Conservation (phyloP, 2,797 vertebrate species). For the Melanotaenia pygmaea region DNA sequence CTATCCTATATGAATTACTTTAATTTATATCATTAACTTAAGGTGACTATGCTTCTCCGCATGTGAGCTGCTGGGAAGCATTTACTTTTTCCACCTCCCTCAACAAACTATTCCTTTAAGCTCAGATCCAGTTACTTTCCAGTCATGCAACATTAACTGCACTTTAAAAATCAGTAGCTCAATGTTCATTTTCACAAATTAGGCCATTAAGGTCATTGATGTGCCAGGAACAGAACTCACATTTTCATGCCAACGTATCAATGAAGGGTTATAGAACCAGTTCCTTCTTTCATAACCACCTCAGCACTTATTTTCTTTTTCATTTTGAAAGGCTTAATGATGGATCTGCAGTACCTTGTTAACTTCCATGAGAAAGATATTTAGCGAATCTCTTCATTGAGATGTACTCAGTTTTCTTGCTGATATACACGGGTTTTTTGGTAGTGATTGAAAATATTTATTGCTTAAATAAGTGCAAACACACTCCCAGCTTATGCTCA, state of each 20-base stretch:
- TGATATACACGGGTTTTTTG: not conserved
- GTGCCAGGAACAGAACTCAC: constrained; percentile 72
- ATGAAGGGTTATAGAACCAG: constrained; percentile 62
- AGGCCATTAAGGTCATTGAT: constrained; percentile 75
- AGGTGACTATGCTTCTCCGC: constrained; percentile 72
- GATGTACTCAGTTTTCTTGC: not conserved
- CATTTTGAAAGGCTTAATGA: constrained; percentile 27
- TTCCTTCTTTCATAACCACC: constrained; percentile 53
- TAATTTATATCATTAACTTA: constrained; percentile 75
- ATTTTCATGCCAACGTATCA: constrained; percentile 75
- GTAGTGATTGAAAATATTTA: not conserved
- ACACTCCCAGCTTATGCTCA: constrained; percentile 57
- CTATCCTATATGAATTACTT: constrained; percentile 69
- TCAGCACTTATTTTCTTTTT: constrained; percentile 33
- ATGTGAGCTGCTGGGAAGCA: constrained; percentile 78
- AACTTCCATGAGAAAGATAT: constrained; percentile 6
- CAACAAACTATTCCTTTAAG: constrained; percentile 79
- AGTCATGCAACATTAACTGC: constrained; percentile 83
- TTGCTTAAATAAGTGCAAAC: constrained; percentile 47
- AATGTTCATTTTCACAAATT: constrained; percentile 81
- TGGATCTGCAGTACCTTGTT: constrained; percentile 19
- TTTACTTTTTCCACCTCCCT: constrained; percentile 79
- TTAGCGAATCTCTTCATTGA: not conserved
- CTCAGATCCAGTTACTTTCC: constrained; percentile 79
- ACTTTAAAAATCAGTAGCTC: constrained; percentile 82